A percentile compares a stretch with the other conserved stretches of the same genome.
phyloP scores from a whole-genome alignment of 2,888 invertebrate species.

The Ophonus ardosiacus region DNA sequence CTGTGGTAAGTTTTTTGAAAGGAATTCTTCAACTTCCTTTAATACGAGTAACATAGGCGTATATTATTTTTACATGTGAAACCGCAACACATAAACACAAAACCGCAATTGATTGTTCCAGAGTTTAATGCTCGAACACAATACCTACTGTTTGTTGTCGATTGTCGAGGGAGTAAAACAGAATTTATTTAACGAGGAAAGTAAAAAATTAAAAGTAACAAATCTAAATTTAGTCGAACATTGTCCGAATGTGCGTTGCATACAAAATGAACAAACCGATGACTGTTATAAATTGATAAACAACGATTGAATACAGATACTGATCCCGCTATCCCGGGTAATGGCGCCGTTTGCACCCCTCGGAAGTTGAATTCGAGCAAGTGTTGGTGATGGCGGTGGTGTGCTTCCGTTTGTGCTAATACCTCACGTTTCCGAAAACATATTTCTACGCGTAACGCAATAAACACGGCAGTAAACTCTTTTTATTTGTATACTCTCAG shows the following conservation, averaged over 20 bases:
- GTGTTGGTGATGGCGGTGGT: background rate
- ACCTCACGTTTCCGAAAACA: constrained; percentile 56
- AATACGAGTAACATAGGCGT: background rate
- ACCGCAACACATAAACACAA: constrained; percentile 1
- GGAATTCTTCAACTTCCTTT: too few relatives aligned
- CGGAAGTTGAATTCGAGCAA: background rate
- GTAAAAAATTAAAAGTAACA: constrained; percentile 54
- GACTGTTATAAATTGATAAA: constrained; percentile 58
- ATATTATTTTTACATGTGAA: background rate
- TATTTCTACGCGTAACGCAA: constrained; percentile 46
- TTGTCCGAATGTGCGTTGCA: constrained; percentile 12
- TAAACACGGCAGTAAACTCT: constrained; percentile 39
- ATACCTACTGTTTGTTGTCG: background rate
- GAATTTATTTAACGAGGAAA: constrained; percentile 25
- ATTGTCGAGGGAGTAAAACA: background rate
- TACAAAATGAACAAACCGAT: constrained; percentile 25
- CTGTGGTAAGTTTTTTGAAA: too few relatives aligned
- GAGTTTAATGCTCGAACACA: background rate
- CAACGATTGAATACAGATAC: constrained; percentile 49
- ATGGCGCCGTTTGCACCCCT: constrained; percentile 32
- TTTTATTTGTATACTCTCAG: constrained; percentile 51
- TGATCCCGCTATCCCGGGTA: background rate
- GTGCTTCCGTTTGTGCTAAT: constrained; percentile 24
- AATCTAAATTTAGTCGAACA: constrained; percentile 45
- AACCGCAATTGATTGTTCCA: background rate